These are phyloP conservation scores for Pseudocheirus occidentalis DNA, from an alignment of 2,797 vertebrate genomes.

Conservation along the genomic window DNA sequence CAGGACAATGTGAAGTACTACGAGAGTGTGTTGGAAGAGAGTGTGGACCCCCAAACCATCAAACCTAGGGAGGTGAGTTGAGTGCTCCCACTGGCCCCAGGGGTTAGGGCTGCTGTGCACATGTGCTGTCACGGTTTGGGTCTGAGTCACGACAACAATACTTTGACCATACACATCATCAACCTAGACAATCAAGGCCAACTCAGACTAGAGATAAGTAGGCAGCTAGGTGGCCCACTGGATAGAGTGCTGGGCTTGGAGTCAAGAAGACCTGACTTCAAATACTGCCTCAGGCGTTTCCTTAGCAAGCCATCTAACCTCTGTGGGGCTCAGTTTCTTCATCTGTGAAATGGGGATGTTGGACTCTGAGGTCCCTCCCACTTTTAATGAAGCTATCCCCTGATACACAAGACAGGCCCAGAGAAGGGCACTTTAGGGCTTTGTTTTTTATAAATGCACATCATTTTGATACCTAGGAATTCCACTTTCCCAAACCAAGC, in stretches of 20 bases:
- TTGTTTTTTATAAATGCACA: background rate
- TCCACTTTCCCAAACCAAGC: background rate
- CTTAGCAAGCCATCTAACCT: background rate
- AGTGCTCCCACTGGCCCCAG: background rate
- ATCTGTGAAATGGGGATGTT: background rate
- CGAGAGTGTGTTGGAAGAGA: constrained; percentile 85
- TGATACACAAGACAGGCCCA: background rate
- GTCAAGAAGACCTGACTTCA: background rate
- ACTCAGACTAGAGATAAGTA: background rate
- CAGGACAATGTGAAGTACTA: constrained; percentile 92
- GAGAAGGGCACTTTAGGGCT: background rate
- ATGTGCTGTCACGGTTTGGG: background rate
- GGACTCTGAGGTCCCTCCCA: background rate
- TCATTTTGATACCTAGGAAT: background rate
- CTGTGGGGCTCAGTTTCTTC: background rate
- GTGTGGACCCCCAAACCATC: constrained; percentile 78
- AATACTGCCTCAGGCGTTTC: too few species aligned
- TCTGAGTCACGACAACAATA: constrained; percentile 11
- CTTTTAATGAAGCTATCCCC: background rate
- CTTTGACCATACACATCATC: background rate
- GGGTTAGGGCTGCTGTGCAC: accelerated
- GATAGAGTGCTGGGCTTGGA: background rate
- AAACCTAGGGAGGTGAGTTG: constrained; percentile 89
- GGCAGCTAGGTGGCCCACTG: background rate
- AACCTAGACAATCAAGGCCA: background rate